phyloP scores from a whole-genome alignment of 2,797 vertebrate genomes.

The Apodemus agrarius region DNA sequence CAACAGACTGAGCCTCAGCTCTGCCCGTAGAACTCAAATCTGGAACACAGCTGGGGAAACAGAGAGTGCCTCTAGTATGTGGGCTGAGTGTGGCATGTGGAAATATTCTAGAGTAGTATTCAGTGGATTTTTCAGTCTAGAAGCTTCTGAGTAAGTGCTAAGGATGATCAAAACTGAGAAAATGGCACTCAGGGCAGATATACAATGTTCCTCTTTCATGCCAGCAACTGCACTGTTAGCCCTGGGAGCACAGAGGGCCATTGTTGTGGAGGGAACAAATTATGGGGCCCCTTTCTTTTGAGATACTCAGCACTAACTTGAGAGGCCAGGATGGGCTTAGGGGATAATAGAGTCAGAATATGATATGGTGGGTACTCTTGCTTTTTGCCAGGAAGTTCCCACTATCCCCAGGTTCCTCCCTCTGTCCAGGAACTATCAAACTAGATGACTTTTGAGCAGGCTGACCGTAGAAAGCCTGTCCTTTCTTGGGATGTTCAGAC shows the following conservation, averaged over 20 bases:
- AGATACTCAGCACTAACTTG: neutral
- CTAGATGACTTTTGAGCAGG: neutral
- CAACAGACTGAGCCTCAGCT: neutral
- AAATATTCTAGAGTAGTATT: neutral
- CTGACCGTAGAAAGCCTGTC: neutral
- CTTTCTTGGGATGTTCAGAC: neutral
- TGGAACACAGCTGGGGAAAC: neutral
- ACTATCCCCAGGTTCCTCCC: neutral
- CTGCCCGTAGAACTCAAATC: neutral
- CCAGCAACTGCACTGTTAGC: neutral
- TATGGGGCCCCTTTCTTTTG: neutral
- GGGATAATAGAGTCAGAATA: neutral
- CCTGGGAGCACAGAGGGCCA: neutral
- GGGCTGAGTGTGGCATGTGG: neutral
- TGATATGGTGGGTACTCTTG: neutral
- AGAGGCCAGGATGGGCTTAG: neutral
- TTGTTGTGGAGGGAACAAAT: neutral
- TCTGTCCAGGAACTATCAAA: neutral
- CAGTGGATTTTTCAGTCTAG: neutral
- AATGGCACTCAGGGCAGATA: neutral
- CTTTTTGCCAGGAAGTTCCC: neutral
- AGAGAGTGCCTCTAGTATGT: accelerated
- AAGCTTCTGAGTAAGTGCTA: conserved; percentile 21
- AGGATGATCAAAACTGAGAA: neutral
- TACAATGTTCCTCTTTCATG: neutral